Evolutionary conservation across 2,113 vertebrate genomes (phyloP).

Genomic region (Stegostoma tigrinum): DNA sequence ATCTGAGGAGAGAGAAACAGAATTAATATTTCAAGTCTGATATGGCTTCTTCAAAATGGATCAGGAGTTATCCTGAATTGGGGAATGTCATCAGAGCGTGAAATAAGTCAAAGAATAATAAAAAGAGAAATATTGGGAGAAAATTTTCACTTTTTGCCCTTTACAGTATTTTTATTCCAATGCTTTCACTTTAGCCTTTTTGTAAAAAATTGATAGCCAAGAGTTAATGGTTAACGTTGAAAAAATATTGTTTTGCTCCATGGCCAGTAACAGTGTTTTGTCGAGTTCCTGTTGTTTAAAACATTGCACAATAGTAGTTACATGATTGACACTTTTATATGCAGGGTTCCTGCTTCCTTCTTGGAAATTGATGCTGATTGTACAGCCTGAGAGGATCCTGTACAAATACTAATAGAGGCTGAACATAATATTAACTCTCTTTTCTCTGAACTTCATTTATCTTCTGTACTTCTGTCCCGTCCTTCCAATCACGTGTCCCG

Average conservation of each 20-base stretch:
- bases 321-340: not conserved
- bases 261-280: not conserved
- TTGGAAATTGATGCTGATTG: not conserved
- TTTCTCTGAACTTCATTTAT: not conserved
- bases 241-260: slow-evolving; percentile 18
- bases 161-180: not conserved
- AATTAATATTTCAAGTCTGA: no score
- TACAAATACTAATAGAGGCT: not conserved
- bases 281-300: slow-evolving; percentile 5
- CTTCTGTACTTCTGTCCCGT: not conserved
- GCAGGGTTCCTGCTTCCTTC: not conserved
- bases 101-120: not conserved
- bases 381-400: not conserved
- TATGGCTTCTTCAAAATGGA: no score
- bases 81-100: not conserved
- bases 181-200: not conserved
- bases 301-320: not conserved
- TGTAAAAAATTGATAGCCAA: not conserved
- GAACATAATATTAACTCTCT: not conserved
- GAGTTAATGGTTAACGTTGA: not conserved
- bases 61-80: no score
- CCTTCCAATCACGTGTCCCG: not conserved
- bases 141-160: not conserved
- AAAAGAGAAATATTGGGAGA: not conserved
- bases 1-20: no score